These are phyloP conservation scores for Papilio xuthus DNA, from an alignment of 1,140 invertebrate species.

Conservation along the genomic window DNA sequence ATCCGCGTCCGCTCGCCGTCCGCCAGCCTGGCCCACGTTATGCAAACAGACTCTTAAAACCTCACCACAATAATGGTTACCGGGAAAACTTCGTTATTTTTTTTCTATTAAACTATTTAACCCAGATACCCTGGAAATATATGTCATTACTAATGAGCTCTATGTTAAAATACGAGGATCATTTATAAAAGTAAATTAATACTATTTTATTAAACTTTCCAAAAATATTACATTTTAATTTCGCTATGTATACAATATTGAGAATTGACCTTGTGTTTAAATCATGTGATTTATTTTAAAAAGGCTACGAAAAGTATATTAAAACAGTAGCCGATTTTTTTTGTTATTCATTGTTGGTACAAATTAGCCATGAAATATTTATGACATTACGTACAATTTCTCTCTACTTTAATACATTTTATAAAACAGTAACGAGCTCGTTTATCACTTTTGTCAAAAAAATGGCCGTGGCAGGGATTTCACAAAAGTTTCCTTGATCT, in stretches of 20 bases:
- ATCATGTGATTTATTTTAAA: constrained; percentile 1
- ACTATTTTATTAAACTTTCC: neutral
- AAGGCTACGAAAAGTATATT: constrained; percentile 24
- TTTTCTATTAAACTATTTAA: constrained; percentile 24
- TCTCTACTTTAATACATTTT: constrained; percentile 36
- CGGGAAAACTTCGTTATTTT: constrained; percentile 31
- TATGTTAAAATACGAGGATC: neutral
- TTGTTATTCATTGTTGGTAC: constrained; percentile 28
- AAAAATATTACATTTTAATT: neutral
- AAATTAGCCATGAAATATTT: constrained; percentile 39
- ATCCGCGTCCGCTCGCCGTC: constrained; percentile 23
- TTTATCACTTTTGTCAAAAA: constrained; percentile 36
- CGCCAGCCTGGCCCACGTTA: constrained; percentile 19
- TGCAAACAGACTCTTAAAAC: constrained; percentile 38
- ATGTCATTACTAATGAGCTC: constrained; percentile 1
- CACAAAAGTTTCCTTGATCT: neutral
- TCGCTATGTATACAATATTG: neutral
- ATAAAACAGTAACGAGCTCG: constrained; percentile 38
- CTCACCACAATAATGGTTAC: constrained; percentile 35
- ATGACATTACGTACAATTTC: constrained; percentile 33
- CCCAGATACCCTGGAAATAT: constrained; percentile 5
- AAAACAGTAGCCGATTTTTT: constrained; percentile 17
- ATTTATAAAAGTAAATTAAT: neutral
- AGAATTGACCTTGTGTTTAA: neutral
- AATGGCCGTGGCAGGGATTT: constrained; percentile 18